Percentiles rank a stretch among this genome's conserved stretches.
These are phyloP conservation scores for Oxyruncus cristatus DNA, from an alignment of 2,113 vertebrate species.

Conservation along the genomic window DNA sequence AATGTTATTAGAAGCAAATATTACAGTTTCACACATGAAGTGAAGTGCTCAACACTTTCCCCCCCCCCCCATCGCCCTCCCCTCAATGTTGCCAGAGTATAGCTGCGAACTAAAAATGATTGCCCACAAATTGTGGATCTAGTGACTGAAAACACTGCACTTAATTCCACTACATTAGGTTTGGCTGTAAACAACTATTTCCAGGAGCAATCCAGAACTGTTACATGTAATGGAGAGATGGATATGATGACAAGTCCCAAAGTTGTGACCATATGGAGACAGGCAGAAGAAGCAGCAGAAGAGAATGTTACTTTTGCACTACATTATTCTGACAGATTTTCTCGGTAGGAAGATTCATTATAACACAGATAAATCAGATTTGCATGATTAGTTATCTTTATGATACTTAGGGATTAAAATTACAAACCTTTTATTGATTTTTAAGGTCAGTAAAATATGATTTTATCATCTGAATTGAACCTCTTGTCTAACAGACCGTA, in stretches of 20 bases:
- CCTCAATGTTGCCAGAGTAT: neutral
- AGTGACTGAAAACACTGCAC: neutral
- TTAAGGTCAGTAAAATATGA: neutral
- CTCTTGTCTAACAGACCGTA: neutral
- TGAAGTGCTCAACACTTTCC: neutral
- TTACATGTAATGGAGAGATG: neutral
- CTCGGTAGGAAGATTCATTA: neutral
- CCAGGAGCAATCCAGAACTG: neutral
- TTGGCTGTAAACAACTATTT: neutral
- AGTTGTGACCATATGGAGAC: neutral
- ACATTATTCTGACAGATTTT: neutral
- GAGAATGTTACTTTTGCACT: neutral
- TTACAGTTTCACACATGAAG: neutral
- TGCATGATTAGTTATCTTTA: neutral
- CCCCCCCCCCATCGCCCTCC: neutral
- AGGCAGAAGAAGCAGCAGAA: neutral
- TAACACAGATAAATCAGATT: neutral
- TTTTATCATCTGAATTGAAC: neutral
- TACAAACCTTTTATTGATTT: neutral
- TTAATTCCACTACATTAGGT: neutral
- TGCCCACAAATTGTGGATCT: neutral
- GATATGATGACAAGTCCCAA: neutral
- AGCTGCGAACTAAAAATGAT: neutral
- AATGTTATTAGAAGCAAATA: neutral
- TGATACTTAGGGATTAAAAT: neutral